phyloP scores from a whole-genome alignment of 2,113 vertebrate genomes.

The Gavialis gangeticus region DNA sequence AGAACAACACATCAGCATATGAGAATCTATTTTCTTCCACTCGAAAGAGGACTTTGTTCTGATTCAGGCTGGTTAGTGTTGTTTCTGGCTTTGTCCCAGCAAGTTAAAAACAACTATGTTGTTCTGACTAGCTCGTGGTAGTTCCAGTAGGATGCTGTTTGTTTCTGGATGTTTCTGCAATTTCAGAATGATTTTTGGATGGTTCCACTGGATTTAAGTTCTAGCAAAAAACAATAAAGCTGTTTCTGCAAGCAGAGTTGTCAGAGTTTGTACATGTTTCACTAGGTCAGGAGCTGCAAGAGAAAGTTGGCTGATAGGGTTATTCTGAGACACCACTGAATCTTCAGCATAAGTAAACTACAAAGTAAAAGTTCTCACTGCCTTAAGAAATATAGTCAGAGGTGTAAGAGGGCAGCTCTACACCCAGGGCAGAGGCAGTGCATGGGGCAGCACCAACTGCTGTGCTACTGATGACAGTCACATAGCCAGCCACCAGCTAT shows the following conservation, averaged over 20 bases:
- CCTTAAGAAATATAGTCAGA: conserved; percentile 45
- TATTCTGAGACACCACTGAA: conserved; percentile 1
- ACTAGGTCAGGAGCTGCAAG: not conserved
- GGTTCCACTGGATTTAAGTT: not conserved
- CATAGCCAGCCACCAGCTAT: no score
- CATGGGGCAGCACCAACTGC: no score
- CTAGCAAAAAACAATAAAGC: not conserved
- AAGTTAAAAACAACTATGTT: not conserved
- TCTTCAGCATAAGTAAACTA: not conserved
- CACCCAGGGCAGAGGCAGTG: no score
- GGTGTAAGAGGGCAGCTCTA: not conserved
- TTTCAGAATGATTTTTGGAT: not conserved
- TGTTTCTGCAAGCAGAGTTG: not conserved
- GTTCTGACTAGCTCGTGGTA: not conserved
- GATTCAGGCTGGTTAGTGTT: not conserved
- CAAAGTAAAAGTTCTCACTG: fast-evolving
- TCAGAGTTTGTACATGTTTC: not conserved
- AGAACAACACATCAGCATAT: not conserved
- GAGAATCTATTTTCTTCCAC: not conserved
- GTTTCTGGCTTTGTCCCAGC: not conserved
- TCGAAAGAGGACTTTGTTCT: not conserved
- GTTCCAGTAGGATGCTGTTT: not conserved
- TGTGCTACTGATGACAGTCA: no score
- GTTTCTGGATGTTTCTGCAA: not conserved
- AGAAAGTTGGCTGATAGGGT: not conserved